Conservation (phyloP, 2,113 vertebrate species). For the Lutjanus erythropterus region DNA sequence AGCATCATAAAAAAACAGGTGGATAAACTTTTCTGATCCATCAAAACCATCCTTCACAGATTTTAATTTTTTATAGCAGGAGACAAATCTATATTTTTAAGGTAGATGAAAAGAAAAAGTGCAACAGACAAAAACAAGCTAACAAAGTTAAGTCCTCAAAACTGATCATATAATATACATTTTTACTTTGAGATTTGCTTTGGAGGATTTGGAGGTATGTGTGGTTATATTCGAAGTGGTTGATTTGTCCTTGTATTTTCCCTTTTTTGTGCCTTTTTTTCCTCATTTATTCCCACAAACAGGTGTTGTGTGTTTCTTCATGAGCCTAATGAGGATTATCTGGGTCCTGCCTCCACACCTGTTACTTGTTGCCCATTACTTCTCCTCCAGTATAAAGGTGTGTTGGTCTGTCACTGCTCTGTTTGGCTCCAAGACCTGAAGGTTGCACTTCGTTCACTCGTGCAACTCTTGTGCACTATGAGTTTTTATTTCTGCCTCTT, state of each 20-base stretch:
- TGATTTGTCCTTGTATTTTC: background rate
- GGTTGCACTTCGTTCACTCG: background rate
- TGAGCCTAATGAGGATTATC: conserved; percentile 19
- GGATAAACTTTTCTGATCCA: no score
- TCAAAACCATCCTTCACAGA: no score
- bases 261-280: background rate
- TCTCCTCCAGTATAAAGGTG: conserved; percentile 19
- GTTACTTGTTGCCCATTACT: conserved; percentile 3
- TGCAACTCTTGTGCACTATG: no score
- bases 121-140: no score
- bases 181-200: background rate
- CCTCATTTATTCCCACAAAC: background rate
- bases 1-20: background rate
- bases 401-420: accelerated
- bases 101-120: no score
- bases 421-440: background rate
- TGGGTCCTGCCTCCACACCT: conserved; percentile 19
- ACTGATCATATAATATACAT: background rate
- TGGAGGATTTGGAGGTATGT: background rate
- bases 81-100: no score
- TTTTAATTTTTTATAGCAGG: no score
- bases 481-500: background rate
- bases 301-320: background rate
- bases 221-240: background rate
- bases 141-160: no score